Base-by-base conservation (phyloP, 2,888 invertebrate genomes). In the Sesia apiformis region DNA sequence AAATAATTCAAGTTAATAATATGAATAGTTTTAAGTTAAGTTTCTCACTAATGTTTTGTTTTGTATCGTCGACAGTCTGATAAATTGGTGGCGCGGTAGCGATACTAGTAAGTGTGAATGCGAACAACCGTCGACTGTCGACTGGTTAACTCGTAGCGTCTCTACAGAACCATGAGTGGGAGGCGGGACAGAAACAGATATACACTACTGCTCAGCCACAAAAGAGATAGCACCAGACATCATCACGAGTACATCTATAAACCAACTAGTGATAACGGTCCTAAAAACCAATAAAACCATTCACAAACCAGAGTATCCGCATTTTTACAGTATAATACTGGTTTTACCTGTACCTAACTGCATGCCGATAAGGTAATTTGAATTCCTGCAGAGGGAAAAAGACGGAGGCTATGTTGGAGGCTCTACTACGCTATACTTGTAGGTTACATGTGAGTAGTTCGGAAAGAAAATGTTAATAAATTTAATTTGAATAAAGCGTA, bases 341-440 rank as follows among this genome's bases (percentile, higher is more conserved):
- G 88, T 86, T 84, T 83, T 84, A 87, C 86, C 85, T 88, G 86
- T 77, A 74, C 68, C 63, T 65, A 64, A 69, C 76, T 71, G 79
- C 77, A 78, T 81, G 77, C 84, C 80, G 81, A 83, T 87, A 86
- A 84, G 81, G 82, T 77, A 81, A 84, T 86, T 85, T 78, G 78
- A 84, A 89, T 88, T 84, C 87, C 83, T 78, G 74, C 67, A 67
- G 87, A 83, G 84, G 76, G 85, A 88, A 81, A 84, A 87, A 84
- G 84, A 86, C 74, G 64, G 77, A 84, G 77, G 80, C 74, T 81
- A 70, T 66, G 67, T 67, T 64, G 70, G 65, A 77, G 75, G 76
- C 72, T 81, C 68, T 74, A 72, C 67, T 62, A 66, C 23, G 23
- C 63, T 63, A 64, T 64, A 66, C 60, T 58, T 59, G 59, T 59